Evolutionary conservation across 2,888 invertebrate species (phyloP).

Genomic region (Rosalia funebris): DNA sequence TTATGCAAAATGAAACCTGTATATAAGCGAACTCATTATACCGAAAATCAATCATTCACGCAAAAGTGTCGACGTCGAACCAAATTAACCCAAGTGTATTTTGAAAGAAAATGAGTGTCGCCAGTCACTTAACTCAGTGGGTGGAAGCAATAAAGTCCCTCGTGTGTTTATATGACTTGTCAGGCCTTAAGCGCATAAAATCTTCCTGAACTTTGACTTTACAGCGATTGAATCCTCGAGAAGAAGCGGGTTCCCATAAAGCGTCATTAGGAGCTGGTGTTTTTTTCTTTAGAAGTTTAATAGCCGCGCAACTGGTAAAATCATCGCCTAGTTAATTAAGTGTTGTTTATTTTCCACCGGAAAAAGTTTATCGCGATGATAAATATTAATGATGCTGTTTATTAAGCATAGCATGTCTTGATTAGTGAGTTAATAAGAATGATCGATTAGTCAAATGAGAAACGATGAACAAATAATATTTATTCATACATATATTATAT

Average conservation of each 20-base stretch:
- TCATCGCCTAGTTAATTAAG: too few relatives aligned
- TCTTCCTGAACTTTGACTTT: constrained; percentile 9
- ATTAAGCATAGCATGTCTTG: too few relatives aligned
- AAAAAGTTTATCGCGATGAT: too few relatives aligned
- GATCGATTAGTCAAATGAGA: too few relatives aligned
- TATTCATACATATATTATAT: too few relatives aligned
- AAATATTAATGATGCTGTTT: too few relatives aligned
- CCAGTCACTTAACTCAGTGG: constrained; percentile 16
- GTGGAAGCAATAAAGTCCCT: constrained; percentile 18
- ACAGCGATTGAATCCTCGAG: constrained; percentile 5
- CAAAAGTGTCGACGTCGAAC: constrained; percentile 15
- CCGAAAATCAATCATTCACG: constrained; percentile 13
- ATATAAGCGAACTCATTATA: not conserved
- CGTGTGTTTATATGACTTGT: constrained; percentile 16
- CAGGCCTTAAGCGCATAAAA: constrained; percentile 11
- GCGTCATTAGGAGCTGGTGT: not conserved
- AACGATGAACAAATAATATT: too few relatives aligned
- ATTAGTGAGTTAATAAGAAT: too few relatives aligned
- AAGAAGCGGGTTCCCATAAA: not conserved
- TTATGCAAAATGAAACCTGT: not conserved
- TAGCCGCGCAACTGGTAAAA: too few relatives aligned
- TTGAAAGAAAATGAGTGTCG: constrained; percentile 21
- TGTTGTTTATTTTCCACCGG: too few relatives aligned
- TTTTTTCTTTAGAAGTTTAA: not conserved
- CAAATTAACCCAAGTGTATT: constrained; percentile 19